Base-by-base conservation (phyloP, 2,888 invertebrate genomes). In the Erebia aethiops region DNA sequence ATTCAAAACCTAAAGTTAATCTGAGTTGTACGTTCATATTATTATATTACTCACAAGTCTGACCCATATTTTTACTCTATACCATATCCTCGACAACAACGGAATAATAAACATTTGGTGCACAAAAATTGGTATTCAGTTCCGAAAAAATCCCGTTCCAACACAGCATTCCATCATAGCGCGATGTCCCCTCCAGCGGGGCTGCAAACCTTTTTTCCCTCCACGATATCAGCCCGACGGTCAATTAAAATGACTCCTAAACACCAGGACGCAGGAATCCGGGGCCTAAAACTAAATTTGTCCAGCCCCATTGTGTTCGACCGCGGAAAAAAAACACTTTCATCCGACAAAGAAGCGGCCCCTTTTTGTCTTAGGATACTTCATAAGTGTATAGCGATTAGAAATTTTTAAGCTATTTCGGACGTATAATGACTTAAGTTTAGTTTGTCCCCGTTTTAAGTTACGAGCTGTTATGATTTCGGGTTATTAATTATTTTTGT, bases 201-300 rank as follows among this genome's bases (percentile, higher is more conserved):
- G 79, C 79, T 77, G 77, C 78, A 80, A 67, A 72, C 78, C 81
- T 86, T 87, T 87, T 86, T 80, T 77, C 74, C 77, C 76, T 77
- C 82, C 83, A 85, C 87, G 84, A 89, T 85, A 84, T 82, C 82
- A 78, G 80, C 79, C 80, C 80, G 82, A 77, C 79, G 84, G 87
- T 91, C 92, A 92, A 92, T 92, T 92, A 92, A 92, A 92, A 91
- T 92, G 85, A 86, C 85, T 92, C 82, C 81, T 87, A 88, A 91
- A 92, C 92, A 91, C 92, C 89, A 90, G 77, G 72, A 80, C 77
- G 77, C 71, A 76, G 81, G 91, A 91, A 92, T 92, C 85, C 81
- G 72, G 79, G 77, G 81, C 80, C 83, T 80, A 79, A 83, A 80
- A 64, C 88, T 82, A 87, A 91, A 91, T 91, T 91, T 90, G 90